Evolutionary conservation across 37 sponge, comb jelly and placozoan genomes (phyloP).

Genomic region (Aphrocallistes beatrix): DNA sequence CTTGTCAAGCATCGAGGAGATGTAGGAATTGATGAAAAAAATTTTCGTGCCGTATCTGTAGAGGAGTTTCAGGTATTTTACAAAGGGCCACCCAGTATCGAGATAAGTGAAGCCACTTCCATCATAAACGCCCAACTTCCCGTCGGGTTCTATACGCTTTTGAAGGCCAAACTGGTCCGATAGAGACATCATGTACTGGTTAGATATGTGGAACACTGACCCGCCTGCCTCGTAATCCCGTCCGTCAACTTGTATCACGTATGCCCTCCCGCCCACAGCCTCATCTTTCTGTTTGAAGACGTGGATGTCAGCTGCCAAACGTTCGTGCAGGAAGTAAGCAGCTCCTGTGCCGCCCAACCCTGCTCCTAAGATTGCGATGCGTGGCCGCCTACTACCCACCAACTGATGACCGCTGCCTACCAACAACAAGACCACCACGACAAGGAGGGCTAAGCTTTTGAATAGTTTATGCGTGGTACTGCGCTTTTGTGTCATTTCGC

Average conservation of each 20-base stretch:
- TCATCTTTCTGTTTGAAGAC: slow-evolving; percentile 43
- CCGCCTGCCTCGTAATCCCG: slow-evolving; percentile 64
- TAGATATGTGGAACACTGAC: slow-evolving; percentile 58
- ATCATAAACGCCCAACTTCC: slow-evolving; percentile 46
- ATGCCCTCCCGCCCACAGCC: slow-evolving; percentile 53
- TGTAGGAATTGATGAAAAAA: slow-evolving; percentile 25
- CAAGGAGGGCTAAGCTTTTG: not conserved
- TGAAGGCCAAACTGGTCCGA: slow-evolving; percentile 35
- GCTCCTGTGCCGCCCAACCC: slow-evolving; percentile 50
- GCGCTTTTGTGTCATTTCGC: not conserved
- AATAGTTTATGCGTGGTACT: not conserved
- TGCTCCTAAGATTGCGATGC: not conserved
- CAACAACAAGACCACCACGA: not conserved
- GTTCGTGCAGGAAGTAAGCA: slow-evolving; percentile 62
- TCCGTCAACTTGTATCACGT: slow-evolving; percentile 37
- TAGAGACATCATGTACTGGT: slow-evolving; percentile 61
- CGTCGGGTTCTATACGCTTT: slow-evolving; percentile 19
- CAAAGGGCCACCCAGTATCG: slow-evolving; percentile 26
- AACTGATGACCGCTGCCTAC: not conserved
- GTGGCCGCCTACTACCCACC: not conserved
- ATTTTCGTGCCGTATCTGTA: slow-evolving; percentile 50
- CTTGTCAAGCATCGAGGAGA: slow-evolving; percentile 30
- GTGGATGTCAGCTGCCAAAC: slow-evolving; percentile 47
- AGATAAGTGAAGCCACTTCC: slow-evolving; percentile 38
- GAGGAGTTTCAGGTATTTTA: slow-evolving; percentile 30